These are phyloP conservation scores for Seira ritae DNA, from an alignment of 2,888 invertebrate genomes.

Conservation along the genomic window DNA sequence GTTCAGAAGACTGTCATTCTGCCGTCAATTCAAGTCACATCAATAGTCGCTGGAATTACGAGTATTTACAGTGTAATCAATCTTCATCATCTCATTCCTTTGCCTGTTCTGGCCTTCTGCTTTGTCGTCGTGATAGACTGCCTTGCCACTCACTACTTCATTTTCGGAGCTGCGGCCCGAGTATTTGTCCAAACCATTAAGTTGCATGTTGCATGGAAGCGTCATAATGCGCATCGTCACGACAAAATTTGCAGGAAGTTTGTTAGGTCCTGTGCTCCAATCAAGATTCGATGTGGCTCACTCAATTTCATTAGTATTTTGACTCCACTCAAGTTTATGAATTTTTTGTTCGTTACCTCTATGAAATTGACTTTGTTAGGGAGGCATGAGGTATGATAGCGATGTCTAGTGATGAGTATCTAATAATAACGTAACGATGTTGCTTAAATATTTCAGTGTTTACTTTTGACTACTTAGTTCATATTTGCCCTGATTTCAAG, in stretches of 20 bases:
- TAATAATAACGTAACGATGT: too few species aligned
- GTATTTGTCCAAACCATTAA: neutral
- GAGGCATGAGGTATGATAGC: too few species aligned
- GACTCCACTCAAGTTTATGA: constrained; percentile 10
- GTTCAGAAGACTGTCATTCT: neutral
- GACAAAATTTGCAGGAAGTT: neutral
- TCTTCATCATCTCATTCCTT: neutral
- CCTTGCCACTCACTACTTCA: neutral
- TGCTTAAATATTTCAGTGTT: too few species aligned
- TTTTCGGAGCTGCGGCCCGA: constrained; percentile 13
- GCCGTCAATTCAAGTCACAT: neutral
- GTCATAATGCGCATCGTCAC: neutral
- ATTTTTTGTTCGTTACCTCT: constrained; percentile 15
- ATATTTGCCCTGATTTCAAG: too few species aligned
- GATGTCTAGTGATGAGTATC: too few species aligned
- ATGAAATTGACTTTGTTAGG: constrained; percentile 4
- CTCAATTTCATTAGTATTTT: constrained; percentile 8
- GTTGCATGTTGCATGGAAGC: neutral
- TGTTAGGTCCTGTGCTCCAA: constrained; percentile 2
- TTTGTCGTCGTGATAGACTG: neutral
- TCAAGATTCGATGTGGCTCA: constrained; percentile 17
- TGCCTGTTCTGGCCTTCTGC: neutral
- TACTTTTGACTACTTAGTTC: too few species aligned
- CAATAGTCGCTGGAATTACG: neutral
- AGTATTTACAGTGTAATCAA: constrained; percentile 12